phyloP scores from a whole-genome alignment of 2,797 vertebrate species.

The Hypotaenidia okinawae region DNA sequence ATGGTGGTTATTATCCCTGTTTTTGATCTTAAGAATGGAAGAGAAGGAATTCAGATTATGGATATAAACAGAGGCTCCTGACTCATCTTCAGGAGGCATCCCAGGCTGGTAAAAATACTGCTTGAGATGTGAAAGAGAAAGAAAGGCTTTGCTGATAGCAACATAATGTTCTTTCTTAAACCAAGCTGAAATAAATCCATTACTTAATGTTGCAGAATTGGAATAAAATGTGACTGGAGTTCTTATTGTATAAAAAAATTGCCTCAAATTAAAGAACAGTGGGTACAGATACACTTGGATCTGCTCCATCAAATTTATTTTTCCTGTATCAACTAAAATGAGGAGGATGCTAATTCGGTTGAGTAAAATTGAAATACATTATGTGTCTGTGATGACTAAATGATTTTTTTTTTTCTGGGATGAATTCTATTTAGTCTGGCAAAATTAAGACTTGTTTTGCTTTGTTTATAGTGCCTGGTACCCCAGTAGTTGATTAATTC shows the following conservation, averaged over 20 bases:
- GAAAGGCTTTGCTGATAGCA: not conserved
- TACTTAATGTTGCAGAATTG: slow-evolving; percentile 37
- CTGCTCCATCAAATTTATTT: slow-evolving; percentile 35
- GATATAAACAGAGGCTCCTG: not conserved
- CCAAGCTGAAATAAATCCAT: slow-evolving; percentile 49
- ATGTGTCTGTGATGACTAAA: not conserved
- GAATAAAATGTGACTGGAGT: slow-evolving; percentile 23
- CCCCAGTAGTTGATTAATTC: not conserved
- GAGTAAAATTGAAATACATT: not conserved
- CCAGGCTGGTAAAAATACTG: not conserved
- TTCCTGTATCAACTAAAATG: slow-evolving; percentile 6
- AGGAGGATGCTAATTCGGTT: slow-evolving; percentile 30
- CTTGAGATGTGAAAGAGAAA: not conserved
- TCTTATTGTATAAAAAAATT: slow-evolving; percentile 25
- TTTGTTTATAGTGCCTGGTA: not conserved
- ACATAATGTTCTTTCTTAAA: slow-evolving; percentile 44
- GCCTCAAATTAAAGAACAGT: slow-evolving; percentile 41
- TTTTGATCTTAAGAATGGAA: not conserved
- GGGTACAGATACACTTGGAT: slow-evolving; percentile 44
- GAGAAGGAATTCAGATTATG: not conserved
- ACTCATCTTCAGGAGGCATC: not conserved
- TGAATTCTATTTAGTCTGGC: not conserved
- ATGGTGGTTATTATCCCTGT: not conserved
- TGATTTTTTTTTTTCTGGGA: not conserved
- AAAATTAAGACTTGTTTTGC: not conserved